Evolutionary conservation across 2,888 invertebrate species (phyloP), one percentile per base, ranked within the genome.

Genomic region (Alitta virens): DNA sequence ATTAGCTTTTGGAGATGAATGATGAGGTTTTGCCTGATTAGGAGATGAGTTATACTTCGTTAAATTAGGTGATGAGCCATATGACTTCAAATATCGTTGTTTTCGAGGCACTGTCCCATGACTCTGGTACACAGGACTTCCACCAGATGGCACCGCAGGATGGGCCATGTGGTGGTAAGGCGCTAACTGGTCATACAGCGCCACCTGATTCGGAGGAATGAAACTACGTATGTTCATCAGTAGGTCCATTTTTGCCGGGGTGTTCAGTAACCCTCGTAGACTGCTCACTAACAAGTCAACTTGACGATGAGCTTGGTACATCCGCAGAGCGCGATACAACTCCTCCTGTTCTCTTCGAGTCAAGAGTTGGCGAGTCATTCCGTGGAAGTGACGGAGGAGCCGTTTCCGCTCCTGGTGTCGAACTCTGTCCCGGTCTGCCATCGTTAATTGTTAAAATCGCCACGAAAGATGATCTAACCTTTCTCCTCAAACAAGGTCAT

Each of bases 181-280:
- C n/a, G 63, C 68, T 49, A 62, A 23, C 9, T 62, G 64, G 25
- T 70, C 69, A 58, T 70, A 76, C 52, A 68, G 65, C 0, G 54
- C 42, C 16, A 74, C 40, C 50, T 76, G 73, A 1, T 62, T 61
- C 7, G 67, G 61, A 40, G 71, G 69, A 2, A 76, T 63, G 51
- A 77, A 70, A 50, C 70, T 66, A 16, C 75, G 67, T 14, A 77
- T 64, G 42, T 74, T 72, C 40, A 69, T 70, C 21, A 76, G 63
- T 1, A 77, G 65, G 38, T 74, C 73, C 27, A 73, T 61, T 61
- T 75, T 74, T 16, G 68, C 68, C n/a, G 72, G 71, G 0, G 73
- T 74, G 61, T 73, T 67, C 18, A 75, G 64, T n/a, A 74, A 52
- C 5, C 70, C 53, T 25, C 62, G 61, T 14, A 75, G 63, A 24